Evolutionary conservation across 2,888 invertebrate species (phyloP), one percentile per base, ranked within the genome.

Genomic region (Aplocera efformata): DNA sequence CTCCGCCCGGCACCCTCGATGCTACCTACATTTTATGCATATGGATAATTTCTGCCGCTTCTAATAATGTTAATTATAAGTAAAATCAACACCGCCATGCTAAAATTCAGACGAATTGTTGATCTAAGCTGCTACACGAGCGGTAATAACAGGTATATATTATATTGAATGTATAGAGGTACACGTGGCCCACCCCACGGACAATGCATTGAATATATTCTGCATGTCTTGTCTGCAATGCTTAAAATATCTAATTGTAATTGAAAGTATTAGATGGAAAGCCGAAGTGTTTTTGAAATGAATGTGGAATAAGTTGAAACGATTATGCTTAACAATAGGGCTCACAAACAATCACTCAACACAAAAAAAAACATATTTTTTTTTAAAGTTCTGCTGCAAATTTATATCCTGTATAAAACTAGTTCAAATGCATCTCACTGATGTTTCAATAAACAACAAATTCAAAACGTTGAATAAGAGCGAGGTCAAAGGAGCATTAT

Each of bases 1-100:
- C 67, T 66, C 67, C 55, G 54, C 58, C 53, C 50, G 43, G 52
- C 58, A 54, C 62, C 61, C 61, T 52, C 51, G 48, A 53, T 50
- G 30, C 45, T 58, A 58, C 55, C 56, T 56, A 51, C 59, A 56
- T 48, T 56, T 55, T 72, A 72, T 68, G 70, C 58, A 74, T 67
- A 56, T 39, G 27, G 33, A 39, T 20, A 29, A 58, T 53, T 44
- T 50, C 29, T 42, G 30, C 37, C 35, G 33, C 38, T 42, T 36
- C 31, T 38, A 42, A 46, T 46, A 26, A 50, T 38, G 32, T 23
- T 46, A 41, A 53, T 51, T 46, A 46, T 42, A 38, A 47, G 34
- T 33, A 34, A 42, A 34, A 33, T 10, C 32, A 40, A 48, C 40
- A 33, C 21, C 24, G 33, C 37, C 36, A 32, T 32, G 31, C 28